Base-by-base conservation (phyloP, 2,888 invertebrate genomes). In the Geotrupes spiniger region DNA sequence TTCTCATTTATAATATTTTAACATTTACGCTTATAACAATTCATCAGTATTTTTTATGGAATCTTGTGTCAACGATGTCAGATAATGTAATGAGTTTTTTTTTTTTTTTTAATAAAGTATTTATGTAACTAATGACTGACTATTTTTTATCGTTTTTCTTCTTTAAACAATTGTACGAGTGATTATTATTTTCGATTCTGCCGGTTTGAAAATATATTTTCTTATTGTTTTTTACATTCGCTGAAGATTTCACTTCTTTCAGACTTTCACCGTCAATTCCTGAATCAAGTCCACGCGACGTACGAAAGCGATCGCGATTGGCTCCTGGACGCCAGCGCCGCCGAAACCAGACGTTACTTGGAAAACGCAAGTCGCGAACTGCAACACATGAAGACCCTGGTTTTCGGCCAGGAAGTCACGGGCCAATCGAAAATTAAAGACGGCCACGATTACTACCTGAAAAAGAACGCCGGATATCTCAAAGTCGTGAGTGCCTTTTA, bases 271-370 rank as follows among this genome's bases (percentile, higher is more conserved):
- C 83, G 78, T 60, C 74, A 75, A 43, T 73, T 70, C 36, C 76
- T 80, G 26, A 65, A 68, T 33, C 59, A 61, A 53, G 67, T 79
- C 27, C 77, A 77, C 49, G 44, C 50, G 2, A 51, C 63, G 25
- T 78, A 79, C 15, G 74, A 74, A 52, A 78, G 82, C 51, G 80
- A 84, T 36, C 64, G 74, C 4, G 72, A 75, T 1, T 72, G 80
- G 12, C 72, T 77, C 11, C 70, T 77, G 6, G 67, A 72, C 36
- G 78, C 82, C 45, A 75, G 78, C 1, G 71, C 73, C 31, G 76
- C 77, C 0, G 83, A 83, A 56, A 75, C 78, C 42, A 75, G 76
- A 15, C 70, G 75, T 31, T 76, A 74, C 8, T 63, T 70, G 33
- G 63, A 65, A 11, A 65, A 69, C n/a, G n/a, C n/a, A n/a, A 41